Conservation (phyloP, 2,797 vertebrate species). For the Melanogrammus aeglefinus region DNA sequence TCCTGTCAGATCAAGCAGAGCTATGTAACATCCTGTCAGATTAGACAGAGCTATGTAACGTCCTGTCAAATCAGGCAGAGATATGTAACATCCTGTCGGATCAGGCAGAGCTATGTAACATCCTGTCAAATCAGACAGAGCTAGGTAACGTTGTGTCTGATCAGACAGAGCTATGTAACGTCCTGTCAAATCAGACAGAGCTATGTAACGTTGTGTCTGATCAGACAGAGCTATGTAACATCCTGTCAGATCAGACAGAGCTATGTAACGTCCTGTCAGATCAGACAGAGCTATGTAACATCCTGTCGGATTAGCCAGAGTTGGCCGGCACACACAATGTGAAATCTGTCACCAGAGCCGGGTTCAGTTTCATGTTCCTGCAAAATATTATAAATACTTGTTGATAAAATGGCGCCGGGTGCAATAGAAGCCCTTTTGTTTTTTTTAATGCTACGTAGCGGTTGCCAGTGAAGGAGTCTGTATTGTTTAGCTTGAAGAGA, state of each 20-base stretch:
- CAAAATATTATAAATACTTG: neutral
- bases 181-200: neutral
- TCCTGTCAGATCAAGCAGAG: neutral
- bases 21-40: neutral
- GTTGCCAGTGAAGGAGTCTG: neutral
- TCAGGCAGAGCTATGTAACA: neutral
- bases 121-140: neutral
- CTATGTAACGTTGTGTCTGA: neutral
- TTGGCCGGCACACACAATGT: neutral
- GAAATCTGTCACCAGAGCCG: neutral
- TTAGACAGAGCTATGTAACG: neutral
- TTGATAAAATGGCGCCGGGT: neutral
- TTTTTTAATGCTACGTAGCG: neutral
- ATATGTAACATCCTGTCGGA: neutral
- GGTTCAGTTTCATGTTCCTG: neutral
- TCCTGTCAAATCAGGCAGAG: neutral
- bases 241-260: neutral
- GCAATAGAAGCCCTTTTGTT: neutral
- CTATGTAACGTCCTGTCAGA: neutral
- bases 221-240: neutral
- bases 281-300: neutral
- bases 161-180: neutral
- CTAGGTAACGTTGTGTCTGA: neutral
- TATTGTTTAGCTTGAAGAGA: neutral
- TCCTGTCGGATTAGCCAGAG: neutral